Evolutionary conservation across 1,140 invertebrate species (phyloP), one percentile per base, ranked within the genome.

Genomic region (Ostrea edulis): DNA sequence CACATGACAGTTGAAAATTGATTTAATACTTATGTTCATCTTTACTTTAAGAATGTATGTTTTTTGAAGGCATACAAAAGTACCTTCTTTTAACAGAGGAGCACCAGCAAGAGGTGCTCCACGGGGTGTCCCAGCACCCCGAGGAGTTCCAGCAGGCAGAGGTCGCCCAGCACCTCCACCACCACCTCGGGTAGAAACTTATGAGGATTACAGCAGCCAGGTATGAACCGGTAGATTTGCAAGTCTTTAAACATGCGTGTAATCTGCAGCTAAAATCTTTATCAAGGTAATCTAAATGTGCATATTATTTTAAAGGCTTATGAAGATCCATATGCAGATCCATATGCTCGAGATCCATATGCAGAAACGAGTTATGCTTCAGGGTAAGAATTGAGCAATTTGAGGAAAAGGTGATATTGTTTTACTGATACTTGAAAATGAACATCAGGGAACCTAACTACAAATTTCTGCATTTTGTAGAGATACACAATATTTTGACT

Each of bases 401-500:
- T 85, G 5, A 77, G 35, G 25, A 25, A 14, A 77, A 35, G 0
- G 7, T 14, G 2, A 9, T 62, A 7, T 4, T 62, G 55, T 20
- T 17, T 62, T 62, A 62, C 14, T 20, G 55, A 20, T n/a, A n/a
- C 55, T 17, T 20, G 0, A 62, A 7, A n/a, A 4, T 62, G 17
- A 62, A 20, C 17, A 20, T 17, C 17, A 7, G n/a, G 2, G 14
- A 20, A 62, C 52, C 22, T 53, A 54, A 65, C 20, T 85, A 29
- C 4, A 35, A 35, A 65, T 62, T 85, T 44, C 29, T 83, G 11
- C 44, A 20, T 44, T 2, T 83, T 87, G 0, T 84, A 89, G 89
- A 65, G 89, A 89, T 77, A 89, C 89, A 44, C 89, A 89, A 58
- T 89, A 89, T n/a, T 89, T 89, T 89, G 89, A 89, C 62, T 89